phyloP scores from a whole-genome alignment of 2,113 vertebrate species.

The Chamaea fasciata region DNA sequence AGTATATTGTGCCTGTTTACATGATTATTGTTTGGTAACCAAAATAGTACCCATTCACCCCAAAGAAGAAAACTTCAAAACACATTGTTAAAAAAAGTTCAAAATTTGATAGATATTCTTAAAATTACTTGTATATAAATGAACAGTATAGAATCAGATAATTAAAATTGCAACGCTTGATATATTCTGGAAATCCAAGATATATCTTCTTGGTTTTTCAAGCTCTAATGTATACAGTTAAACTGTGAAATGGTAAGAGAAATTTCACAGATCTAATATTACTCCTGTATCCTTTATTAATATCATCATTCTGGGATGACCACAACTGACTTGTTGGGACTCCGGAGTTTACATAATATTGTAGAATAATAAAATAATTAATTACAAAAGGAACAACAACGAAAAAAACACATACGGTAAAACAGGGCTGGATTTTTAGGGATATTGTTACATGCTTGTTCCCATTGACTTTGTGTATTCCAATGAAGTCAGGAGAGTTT shows the following conservation, averaged over 20 bases:
- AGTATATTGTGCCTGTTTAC: neutral
- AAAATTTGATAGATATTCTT: neutral
- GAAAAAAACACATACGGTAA: fast-evolving
- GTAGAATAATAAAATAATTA: neutral
- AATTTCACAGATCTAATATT: neutral
- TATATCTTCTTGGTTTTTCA: neutral
- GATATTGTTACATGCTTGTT: neutral
- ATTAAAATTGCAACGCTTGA: neutral
- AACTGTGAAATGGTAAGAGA: neutral
- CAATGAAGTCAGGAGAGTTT: neutral
- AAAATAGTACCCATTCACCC: neutral
- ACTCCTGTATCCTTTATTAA: neutral
- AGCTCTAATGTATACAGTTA: neutral
- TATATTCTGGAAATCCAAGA: neutral
- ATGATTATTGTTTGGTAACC: neutral
- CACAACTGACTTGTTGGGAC: neutral
- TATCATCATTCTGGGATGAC: neutral
- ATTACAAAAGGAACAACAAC: neutral
- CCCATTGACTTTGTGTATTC: neutral
- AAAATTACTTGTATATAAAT: neutral
- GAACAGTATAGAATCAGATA: neutral
- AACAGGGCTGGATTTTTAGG: neutral
- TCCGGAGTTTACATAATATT: neutral
- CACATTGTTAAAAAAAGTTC: neutral
- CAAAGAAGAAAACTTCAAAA: neutral